phyloP scores from a whole-genome alignment of 30 jellyfish, hydroid and myxozoan species.

The Aurelia sp. region DNA sequence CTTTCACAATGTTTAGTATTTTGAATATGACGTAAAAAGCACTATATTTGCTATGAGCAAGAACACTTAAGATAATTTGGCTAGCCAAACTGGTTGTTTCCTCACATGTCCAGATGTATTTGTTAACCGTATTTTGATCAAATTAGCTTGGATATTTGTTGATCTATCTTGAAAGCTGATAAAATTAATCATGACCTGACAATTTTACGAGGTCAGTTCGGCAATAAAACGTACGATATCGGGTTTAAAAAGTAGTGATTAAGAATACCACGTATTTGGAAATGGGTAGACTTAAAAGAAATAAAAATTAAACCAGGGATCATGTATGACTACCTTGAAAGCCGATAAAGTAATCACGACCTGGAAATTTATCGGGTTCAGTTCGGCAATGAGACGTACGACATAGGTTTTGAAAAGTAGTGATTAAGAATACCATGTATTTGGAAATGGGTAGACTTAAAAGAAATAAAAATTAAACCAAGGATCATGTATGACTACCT shows the following conservation, averaged over 20 bases:
- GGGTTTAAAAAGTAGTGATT: too few species aligned
- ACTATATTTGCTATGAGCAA: slow-evolving; percentile 5
- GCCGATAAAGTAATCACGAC: slow-evolving; percentile 5
- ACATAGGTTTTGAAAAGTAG: too few species aligned
- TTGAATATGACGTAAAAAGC: background rate
- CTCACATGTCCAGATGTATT: slow-evolving; percentile 74
- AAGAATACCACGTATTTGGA: too few species aligned
- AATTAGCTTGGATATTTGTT: slow-evolving; percentile 50
- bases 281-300: too few species aligned
- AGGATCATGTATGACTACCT: background rate
- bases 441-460: too few species aligned
- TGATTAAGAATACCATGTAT: too few species aligned
- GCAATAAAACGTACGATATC: too few species aligned
- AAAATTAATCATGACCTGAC: background rate
- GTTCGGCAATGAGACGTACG: too few species aligned
- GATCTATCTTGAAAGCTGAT: slow-evolving; percentile 30
- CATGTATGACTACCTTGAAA: slow-evolving; percentile 14
- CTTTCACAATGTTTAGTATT: too few species aligned
- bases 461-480: too few species aligned
- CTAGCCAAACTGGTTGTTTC: slow-evolving; percentile 52
- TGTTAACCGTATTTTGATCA: slow-evolving; percentile 60
- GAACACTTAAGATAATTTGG: slow-evolving; percentile 61
- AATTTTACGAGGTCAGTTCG: background rate
- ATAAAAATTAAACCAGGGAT: too few species aligned
- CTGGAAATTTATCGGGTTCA: background rate